phyloP scores from a whole-genome alignment of 2,888 invertebrate species.

The Punctoribates punctum region DNA sequence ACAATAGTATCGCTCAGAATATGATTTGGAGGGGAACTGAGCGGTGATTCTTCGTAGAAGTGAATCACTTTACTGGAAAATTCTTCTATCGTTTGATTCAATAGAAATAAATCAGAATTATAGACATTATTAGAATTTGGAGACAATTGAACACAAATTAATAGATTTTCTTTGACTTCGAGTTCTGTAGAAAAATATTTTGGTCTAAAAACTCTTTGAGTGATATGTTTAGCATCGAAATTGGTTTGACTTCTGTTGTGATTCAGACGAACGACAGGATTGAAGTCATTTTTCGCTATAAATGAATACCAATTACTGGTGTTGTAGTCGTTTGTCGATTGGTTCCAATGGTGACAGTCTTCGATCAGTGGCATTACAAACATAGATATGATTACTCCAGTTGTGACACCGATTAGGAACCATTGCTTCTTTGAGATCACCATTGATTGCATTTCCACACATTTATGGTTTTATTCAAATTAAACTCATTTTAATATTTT shows the following conservation, averaged over 20 bases:
- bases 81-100: constrained; percentile 30
- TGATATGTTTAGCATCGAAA: constrained; percentile 12
- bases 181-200: constrained; percentile 91
- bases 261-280: background rate
- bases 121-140: constrained; percentile 28
- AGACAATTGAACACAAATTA: constrained; percentile 69
- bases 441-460: constrained; percentile 22
- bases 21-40: background rate
- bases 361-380: constrained; percentile 40
- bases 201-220: constrained; percentile 42
- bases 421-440: constrained; percentile 38
- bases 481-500: background rate
- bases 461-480: background rate
- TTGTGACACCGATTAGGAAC: constrained; percentile 37
- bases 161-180: constrained; percentile 81
- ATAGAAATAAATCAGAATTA: background rate
- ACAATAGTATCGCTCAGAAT: constrained; percentile 15
- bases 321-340: background rate
- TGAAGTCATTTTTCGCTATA: constrained; percentile 23
- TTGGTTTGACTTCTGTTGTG: background rate
- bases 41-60: constrained; percentile 12
- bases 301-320: constrained; percentile 22
- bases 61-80: constrained; percentile 7
- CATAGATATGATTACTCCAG: constrained; percentile 33
- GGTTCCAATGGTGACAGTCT: constrained; percentile 24